Evolutionary conservation across 2,888 invertebrate species (phyloP).

Genomic region (Autographa gamma): DNA sequence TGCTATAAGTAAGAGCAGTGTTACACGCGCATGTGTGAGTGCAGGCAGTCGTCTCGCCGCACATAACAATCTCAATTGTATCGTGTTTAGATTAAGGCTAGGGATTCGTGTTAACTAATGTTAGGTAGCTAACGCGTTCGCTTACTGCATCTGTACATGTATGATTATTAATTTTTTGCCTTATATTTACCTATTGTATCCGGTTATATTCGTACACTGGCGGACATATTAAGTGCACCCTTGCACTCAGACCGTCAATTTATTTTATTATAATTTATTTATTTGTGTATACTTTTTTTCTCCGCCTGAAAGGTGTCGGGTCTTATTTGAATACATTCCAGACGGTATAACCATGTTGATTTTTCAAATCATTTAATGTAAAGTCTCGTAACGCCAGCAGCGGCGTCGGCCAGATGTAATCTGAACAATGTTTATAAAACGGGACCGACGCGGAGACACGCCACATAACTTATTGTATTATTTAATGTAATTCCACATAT

Average conservation of each 20-base stretch:
- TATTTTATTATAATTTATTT: slow-evolving; percentile 68
- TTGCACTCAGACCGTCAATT: slow-evolving; percentile 45
- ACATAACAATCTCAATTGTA: slow-evolving; percentile 63
- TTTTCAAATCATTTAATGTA: slow-evolving; percentile 70
- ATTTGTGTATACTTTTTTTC: slow-evolving; percentile 71
- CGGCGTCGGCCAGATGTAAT: slow-evolving; percentile 80
- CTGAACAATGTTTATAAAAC: slow-evolving; percentile 81
- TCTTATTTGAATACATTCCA: slow-evolving; percentile 86
- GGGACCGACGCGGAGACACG: slow-evolving; percentile 66
- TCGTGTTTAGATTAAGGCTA: slow-evolving; percentile 84
- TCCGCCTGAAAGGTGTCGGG: slow-evolving; percentile 88
- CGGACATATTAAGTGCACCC: slow-evolving; percentile 28
- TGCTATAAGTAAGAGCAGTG: slow-evolving; percentile 28
- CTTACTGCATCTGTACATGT: slow-evolving; percentile 77
- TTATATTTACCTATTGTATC: slow-evolving; percentile 61
- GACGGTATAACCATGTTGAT: slow-evolving; percentile 86
- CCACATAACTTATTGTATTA: slow-evolving; percentile 54
- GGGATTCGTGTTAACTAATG: slow-evolving; percentile 86
- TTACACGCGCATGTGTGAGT: slow-evolving; percentile 13
- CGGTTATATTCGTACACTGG: slow-evolving; percentile 50
- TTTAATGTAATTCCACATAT: slow-evolving; percentile 44
- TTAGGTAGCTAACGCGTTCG: slow-evolving; percentile 84
- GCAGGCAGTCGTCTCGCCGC: slow-evolving; percentile 40
- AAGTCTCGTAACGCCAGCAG: slow-evolving; percentile 38
- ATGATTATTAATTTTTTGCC: slow-evolving; percentile 70